Percentiles rank a stretch among this genome's conserved stretches.
Evolutionary conservation across 2,888 invertebrate species (phyloP).

Genomic region (Vesta saturnalis): DNA sequence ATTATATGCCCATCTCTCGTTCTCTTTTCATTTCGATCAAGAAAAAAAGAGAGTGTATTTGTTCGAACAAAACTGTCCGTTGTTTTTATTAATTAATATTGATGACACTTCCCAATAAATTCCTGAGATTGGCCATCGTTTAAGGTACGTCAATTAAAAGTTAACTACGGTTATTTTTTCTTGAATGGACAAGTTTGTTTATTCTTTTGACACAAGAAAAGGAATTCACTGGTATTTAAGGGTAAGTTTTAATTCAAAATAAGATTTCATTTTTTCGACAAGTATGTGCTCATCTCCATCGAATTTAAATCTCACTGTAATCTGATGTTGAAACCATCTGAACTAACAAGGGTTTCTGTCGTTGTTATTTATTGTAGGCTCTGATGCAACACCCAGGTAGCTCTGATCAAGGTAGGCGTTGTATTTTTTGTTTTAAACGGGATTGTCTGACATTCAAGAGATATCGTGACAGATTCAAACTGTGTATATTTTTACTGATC

Average conservation of each 20-base stretch:
- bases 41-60: constrained; percentile 18
- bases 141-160: constrained; percentile 59
- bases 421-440: constrained; percentile 57
- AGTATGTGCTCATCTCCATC: constrained; percentile 19
- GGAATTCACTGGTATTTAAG: constrained; percentile 55
- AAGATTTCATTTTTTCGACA: constrained; percentile 41
- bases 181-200: constrained; percentile 59
- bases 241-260: constrained; percentile 53
- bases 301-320: constrained; percentile 51
- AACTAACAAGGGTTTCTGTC: constrained; percentile 63
- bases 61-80: constrained; percentile 34
- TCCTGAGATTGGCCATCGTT: constrained; percentile 54
- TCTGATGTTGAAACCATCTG: constrained; percentile 57
- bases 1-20: constrained; percentile 11
- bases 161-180: constrained; percentile 54
- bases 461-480: constrained; percentile 59
- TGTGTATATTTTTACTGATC: constrained; percentile 41
- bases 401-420: constrained; percentile 61
- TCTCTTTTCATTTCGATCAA: too few species aligned
- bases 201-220: constrained; percentile 59
- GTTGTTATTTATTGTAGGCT: constrained; percentile 61
- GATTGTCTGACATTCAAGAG: constrained; percentile 57
- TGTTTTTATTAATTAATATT: constrained; percentile 57
- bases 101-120: constrained; percentile 58
- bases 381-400: constrained; percentile 63